Conservation (phyloP, 2,113 vertebrate species). For the Antechinus stuartii region DNA sequence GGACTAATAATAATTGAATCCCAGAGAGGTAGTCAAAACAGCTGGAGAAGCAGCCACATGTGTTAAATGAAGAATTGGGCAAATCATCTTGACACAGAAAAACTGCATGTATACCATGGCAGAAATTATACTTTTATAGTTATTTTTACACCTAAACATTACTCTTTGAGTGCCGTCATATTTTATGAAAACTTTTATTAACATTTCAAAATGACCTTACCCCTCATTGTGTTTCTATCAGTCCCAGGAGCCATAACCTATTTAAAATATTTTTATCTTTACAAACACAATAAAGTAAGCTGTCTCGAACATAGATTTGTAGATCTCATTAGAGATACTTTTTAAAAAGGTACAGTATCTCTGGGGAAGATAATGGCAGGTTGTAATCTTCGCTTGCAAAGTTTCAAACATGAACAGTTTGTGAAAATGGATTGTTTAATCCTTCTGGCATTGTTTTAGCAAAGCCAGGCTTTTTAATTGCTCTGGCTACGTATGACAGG, state of each 20-base stretch:
- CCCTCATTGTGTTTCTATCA: slow-evolving; percentile 80
- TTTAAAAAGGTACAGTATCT: slow-evolving; percentile 80
- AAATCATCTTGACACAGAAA: slow-evolving; percentile 60
- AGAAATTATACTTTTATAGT: slow-evolving; percentile 76
- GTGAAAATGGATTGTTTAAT: slow-evolving; percentile 74
- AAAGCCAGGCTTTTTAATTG: slow-evolving; percentile 53
- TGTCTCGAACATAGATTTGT: slow-evolving; percentile 82
- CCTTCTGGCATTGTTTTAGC: slow-evolving; percentile 58
- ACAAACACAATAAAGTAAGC: slow-evolving; percentile 85
- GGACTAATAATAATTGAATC: slow-evolving; percentile 54
- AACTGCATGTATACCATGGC: slow-evolving; percentile 46
- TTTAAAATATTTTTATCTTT: slow-evolving; percentile 84
- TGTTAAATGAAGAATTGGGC: slow-evolving; percentile 69
- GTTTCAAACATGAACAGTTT: slow-evolving; percentile 73
- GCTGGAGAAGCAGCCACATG: slow-evolving; percentile 41
- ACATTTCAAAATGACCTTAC: slow-evolving; percentile 82
- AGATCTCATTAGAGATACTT: slow-evolving; percentile 86
- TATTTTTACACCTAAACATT: slow-evolving; percentile 78
- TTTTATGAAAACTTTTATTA: slow-evolving; percentile 88
- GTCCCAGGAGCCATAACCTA: slow-evolving; percentile 82
- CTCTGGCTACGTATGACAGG: neutral
- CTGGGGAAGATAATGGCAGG: slow-evolving; percentile 79
- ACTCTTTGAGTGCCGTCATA: slow-evolving; percentile 76
- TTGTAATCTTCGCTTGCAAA: slow-evolving; percentile 78
- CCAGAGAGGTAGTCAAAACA: slow-evolving; percentile 57